These are phyloP conservation scores for Volucella bombylans DNA, from an alignment of 2,888 invertebrate genomes.

Conservation along the genomic window DNA sequence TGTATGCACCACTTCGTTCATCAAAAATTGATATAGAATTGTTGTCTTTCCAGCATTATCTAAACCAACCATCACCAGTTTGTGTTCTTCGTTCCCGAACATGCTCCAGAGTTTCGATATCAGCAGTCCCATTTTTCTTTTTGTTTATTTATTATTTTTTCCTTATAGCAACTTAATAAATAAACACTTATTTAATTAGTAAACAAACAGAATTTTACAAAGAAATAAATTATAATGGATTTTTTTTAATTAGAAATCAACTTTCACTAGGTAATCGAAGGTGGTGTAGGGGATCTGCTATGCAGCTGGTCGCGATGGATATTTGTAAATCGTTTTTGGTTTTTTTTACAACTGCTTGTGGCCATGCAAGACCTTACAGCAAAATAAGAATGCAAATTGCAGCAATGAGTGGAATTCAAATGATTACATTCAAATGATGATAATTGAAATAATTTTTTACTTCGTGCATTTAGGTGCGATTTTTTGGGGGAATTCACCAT, in stretches of 20 bases:
- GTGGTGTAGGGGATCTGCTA: conserved; percentile 7
- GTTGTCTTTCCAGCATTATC: conserved; percentile 99
- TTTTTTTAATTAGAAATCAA: conserved; percentile 32
- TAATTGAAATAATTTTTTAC: conserved; percentile 26
- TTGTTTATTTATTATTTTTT: conserved; percentile 50
- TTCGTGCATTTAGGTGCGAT: conserved; percentile 37
- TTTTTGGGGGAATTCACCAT: conserved; percentile 44
- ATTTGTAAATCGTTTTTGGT: conserved; percentile 36
- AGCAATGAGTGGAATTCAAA: conserved; percentile 10
- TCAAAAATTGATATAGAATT: conserved; percentile 97
- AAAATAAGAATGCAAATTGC: conserved; percentile 40
- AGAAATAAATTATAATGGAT: not conserved
- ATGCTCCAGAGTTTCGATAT: conserved; percentile 97
- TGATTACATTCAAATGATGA: no score
- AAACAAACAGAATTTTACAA: conserved; percentile 17
- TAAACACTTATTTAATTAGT: conserved; percentile 18
- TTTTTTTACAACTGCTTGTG: conserved; percentile 38
- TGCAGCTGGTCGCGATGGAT: conserved; percentile 7
- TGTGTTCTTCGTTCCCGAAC: conserved; percentile 98
- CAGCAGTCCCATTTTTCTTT: conserved; percentile 92
- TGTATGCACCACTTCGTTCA: conserved; percentile 99
- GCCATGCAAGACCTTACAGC: conserved; percentile 52
- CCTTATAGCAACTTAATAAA: conserved; percentile 13
- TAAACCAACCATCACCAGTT: conserved; percentile 96
- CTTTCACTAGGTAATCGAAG: conserved; percentile 54